Conservation (phyloP, 2,888 invertebrate species). For the Xylota segnis region DNA sequence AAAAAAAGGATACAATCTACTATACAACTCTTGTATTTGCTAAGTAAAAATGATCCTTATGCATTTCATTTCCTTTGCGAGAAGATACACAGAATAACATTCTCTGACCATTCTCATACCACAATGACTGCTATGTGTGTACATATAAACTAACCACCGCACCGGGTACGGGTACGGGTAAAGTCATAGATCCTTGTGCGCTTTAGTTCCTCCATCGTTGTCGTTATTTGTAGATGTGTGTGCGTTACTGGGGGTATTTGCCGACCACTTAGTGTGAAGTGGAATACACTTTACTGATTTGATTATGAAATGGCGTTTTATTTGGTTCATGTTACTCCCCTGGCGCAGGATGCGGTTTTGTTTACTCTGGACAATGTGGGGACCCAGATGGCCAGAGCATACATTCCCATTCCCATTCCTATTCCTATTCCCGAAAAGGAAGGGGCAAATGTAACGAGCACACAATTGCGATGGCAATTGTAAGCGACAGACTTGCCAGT, state of each 20-base stretch:
- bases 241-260: constrained; percentile 51
- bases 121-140: constrained; percentile 1
- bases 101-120: constrained; percentile 13
- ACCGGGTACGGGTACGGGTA: constrained; percentile 1
- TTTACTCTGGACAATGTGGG: constrained; percentile 48
- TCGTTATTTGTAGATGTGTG: background rate
- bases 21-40: constrained; percentile 30
- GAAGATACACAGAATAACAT: constrained; percentile 21
- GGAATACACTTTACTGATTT: constrained; percentile 75
- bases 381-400: constrained; percentile 45
- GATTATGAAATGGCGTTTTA: constrained; percentile 74
- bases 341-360: constrained; percentile 34
- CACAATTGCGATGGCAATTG: constrained; percentile 35
- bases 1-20: constrained; percentile 25
- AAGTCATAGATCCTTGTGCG: constrained; percentile 48
- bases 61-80: constrained; percentile 34
- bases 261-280: constrained; percentile 74
- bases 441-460: background rate
- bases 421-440: too few relatives aligned
- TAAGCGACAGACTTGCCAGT: constrained; percentile 31
- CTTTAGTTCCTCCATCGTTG: constrained; percentile 1
- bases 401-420: background rate
- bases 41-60: constrained; percentile 52
- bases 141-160: constrained; percentile 7
- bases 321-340: constrained; percentile 53